Conservation (phyloP, 2,888 invertebrate species). For the Adineta ricciae region DNA sequence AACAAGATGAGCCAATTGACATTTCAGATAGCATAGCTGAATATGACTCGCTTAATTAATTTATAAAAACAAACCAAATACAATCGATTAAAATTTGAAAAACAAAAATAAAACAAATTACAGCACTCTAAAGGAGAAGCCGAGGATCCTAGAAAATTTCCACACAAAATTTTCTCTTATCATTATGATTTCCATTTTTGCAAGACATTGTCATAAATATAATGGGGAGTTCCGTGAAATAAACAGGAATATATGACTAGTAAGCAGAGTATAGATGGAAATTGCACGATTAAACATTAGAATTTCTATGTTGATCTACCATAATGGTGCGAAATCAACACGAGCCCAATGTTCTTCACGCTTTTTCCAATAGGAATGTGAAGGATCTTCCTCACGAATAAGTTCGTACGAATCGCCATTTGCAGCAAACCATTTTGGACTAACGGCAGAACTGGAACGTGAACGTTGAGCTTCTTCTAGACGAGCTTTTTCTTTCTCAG, state of each 20-base stretch:
- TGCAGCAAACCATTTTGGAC: neutral
- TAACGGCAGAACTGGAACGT: neutral
- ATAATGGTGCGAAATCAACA: neutral
- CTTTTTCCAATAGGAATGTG: neutral
- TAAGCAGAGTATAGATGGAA: neutral
- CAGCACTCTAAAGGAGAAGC: neutral
- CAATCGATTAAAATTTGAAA: neutral
- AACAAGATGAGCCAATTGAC: neutral
- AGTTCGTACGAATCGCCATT: neutral
- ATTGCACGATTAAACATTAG: neutral
- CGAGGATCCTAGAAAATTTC: neutral
- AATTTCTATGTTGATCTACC: neutral
- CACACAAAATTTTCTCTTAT: neutral
- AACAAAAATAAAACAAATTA: neutral
- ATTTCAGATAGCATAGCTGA: neutral
- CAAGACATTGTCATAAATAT: neutral
- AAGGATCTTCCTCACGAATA: neutral
- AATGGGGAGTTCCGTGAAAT: neutral
- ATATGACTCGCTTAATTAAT: neutral
- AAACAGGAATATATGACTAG: neutral
- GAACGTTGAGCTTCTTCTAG: constrained; percentile 64
- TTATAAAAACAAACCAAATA: neutral
- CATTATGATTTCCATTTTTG: neutral
- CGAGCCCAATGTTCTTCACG: neutral
- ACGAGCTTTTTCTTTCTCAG: constrained; percentile 63